Evolutionary conservation across 1,140 invertebrate genomes (phyloP).

Genomic region (Carcinoscorpius rotundicauda): DNA sequence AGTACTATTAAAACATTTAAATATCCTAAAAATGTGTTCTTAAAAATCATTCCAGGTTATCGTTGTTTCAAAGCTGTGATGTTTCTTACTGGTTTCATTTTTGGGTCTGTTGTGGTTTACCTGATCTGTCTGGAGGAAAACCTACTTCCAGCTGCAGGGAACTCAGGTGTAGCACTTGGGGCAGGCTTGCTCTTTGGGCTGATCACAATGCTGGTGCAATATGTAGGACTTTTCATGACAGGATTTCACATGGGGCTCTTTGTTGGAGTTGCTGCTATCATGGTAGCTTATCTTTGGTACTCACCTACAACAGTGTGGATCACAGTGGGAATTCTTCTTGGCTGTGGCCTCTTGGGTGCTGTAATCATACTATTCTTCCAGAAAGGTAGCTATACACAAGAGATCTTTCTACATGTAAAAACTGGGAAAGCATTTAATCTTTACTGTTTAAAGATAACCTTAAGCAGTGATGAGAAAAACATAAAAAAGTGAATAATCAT

Average conservation of each 20-base stretch:
- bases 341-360: slow-evolving; percentile 52
- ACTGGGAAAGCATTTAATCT: too few species aligned
- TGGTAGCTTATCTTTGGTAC: slow-evolving; percentile 34
- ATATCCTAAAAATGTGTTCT: too few species aligned
- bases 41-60: slow-evolving; percentile 52
- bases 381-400: slow-evolving; percentile 19
- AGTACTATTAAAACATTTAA: too few species aligned
- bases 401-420: too few species aligned
- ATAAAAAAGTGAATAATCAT: too few species aligned
- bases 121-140: slow-evolving; percentile 59
- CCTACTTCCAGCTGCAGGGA: slow-evolving; percentile 55
- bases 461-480: too few species aligned
- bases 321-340: slow-evolving; percentile 50
- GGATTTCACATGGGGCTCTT: slow-evolving; percentile 66
- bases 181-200: slow-evolving; percentile 66
- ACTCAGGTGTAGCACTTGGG: slow-evolving; percentile 55
- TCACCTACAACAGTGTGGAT: slow-evolving; percentile 46
- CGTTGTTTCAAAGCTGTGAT: slow-evolving; percentile 76
- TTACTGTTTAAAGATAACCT: too few species aligned
- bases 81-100: slow-evolving; percentile 76
- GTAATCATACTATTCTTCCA: slow-evolving; percentile 49
- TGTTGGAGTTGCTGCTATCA: slow-evolving; percentile 44
- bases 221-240: slow-evolving; percentile 67
- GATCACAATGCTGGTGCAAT: slow-evolving; percentile 64
- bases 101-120: slow-evolving; percentile 64